Evolutionary conservation across 2,888 invertebrate genomes (phyloP).

Genomic region (Amblyjoppa proteus): DNA sequence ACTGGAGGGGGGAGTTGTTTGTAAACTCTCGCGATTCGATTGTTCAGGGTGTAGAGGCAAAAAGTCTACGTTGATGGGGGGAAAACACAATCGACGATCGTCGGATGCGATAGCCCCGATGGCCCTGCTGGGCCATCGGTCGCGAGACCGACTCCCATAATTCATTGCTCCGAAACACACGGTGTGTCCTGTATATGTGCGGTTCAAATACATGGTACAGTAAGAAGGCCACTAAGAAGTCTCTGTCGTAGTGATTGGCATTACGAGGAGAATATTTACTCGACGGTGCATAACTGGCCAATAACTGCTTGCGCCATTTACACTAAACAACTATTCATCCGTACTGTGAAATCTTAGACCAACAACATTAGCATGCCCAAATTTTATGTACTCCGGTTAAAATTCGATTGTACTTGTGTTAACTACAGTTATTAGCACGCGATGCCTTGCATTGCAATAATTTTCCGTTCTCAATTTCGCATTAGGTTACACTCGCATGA

Average conservation of each 20-base stretch:
- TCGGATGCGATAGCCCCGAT: constrained; percentile 65
- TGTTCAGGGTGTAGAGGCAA: constrained; percentile 34
- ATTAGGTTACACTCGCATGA: too few relatives aligned
- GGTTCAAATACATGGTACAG: constrained; percentile 2
- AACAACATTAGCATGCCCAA: too few relatives aligned
- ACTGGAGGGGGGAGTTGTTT: background rate
- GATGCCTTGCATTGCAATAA: too few relatives aligned
- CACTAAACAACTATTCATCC: too few relatives aligned
- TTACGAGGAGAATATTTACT: too few relatives aligned
- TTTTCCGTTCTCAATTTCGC: too few relatives aligned
- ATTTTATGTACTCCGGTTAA: too few relatives aligned
- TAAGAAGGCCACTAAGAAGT: constrained; percentile 1
- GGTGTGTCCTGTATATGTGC: constrained; percentile 10
- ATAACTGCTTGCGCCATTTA: background rate
- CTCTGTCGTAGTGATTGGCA: background rate
- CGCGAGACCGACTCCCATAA: constrained; percentile 41
- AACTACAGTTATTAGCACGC: too few relatives aligned
- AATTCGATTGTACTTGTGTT: too few relatives aligned
- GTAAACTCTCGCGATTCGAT: background rate
- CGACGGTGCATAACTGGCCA: background rate
- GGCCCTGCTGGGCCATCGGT: constrained; percentile 39
- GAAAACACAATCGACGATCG: constrained; percentile 69
- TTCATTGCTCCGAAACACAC: constrained; percentile 43
- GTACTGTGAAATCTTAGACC: too few relatives aligned
- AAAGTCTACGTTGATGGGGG: constrained; percentile 63